Conservation (phyloP, 2,797 vertebrate species). For the Danio albolineatus region DNA sequence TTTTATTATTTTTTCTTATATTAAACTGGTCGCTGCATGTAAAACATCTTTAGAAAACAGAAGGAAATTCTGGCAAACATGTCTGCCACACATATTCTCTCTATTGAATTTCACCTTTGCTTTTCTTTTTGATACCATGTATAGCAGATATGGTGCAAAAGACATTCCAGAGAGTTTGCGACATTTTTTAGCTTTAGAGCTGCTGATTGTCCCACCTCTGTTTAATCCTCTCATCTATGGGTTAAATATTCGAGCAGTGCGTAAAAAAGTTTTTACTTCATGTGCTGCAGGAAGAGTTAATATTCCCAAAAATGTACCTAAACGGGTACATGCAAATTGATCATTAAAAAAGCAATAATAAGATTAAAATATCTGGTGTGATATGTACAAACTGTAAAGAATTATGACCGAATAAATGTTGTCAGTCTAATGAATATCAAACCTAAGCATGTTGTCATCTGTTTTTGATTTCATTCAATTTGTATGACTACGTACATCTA, state of each 20-base stretch:
- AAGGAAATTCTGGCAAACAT: constrained; percentile 52
- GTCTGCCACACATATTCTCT: constrained; percentile 53
- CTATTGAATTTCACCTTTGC: constrained; percentile 39
- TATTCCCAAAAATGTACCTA: neutral
- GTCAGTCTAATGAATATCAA: too few relatives aligned
- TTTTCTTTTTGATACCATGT: constrained; percentile 49
- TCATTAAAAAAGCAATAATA: too few relatives aligned
- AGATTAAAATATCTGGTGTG: too few relatives aligned
- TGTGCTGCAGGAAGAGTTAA: too few relatives aligned
- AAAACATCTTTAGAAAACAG: constrained; percentile 47
- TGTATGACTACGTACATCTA: too few relatives aligned
- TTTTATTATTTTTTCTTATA: constrained; percentile 46
- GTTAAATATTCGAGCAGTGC: constrained; percentile 28
- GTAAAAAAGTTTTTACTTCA: neutral
- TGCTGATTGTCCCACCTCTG: constrained; percentile 47
- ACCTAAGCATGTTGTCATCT: too few relatives aligned
- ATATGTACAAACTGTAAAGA: too few relatives aligned
- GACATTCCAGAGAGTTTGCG: constrained; percentile 40
- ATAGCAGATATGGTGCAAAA: constrained; percentile 42
- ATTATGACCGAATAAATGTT: too few relatives aligned
- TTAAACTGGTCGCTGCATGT: constrained; percentile 43
- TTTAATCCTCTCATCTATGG: constrained; percentile 43
- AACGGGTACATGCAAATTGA: too few relatives aligned
- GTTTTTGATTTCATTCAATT: too few relatives aligned
- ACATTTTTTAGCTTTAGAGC: constrained; percentile 43